phyloP scores from a whole-genome alignment of 2,113 vertebrate genomes.

The Tachysurus fulvidraco region DNA sequence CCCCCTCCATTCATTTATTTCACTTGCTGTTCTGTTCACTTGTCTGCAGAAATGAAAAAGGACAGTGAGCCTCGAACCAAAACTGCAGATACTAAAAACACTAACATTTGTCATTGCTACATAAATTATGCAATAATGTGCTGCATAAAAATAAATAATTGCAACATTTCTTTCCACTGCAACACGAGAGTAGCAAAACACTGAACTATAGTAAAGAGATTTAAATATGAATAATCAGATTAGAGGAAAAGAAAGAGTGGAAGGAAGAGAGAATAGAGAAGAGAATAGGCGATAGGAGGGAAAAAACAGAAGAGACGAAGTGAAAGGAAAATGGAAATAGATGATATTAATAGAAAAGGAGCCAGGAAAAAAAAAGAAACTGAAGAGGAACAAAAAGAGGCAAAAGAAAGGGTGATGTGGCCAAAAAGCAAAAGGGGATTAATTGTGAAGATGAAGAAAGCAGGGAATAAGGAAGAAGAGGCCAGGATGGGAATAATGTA shows the following conservation, averaged over 20 bases:
- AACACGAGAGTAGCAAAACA: neutral
- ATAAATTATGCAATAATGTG: slow-evolving; percentile 17
- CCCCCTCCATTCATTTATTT: neutral
- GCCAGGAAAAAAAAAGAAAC: neutral
- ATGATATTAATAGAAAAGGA: neutral
- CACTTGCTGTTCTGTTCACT: neutral
- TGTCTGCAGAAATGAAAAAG: neutral
- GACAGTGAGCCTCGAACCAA: neutral
- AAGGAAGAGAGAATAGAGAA: neutral
- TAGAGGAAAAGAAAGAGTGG: neutral
- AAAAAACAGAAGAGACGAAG: neutral
- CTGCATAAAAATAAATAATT: slow-evolving; percentile 1
- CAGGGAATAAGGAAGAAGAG: neutral
- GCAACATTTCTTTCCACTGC: slow-evolving; percentile 17
- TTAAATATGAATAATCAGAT: neutral
- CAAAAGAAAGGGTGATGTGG: neutral
- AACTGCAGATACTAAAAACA: neutral
- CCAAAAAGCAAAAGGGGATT: neutral
- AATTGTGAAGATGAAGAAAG: neutral
- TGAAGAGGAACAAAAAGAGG: neutral
- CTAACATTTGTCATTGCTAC: neutral
- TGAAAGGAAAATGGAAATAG: neutral
- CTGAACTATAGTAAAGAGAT: neutral
- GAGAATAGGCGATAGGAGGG: neutral
- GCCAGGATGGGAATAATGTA: neutral